Evolutionary conservation across 2,797 vertebrate species (phyloP).

Genomic region (Picus viridis): DNA sequence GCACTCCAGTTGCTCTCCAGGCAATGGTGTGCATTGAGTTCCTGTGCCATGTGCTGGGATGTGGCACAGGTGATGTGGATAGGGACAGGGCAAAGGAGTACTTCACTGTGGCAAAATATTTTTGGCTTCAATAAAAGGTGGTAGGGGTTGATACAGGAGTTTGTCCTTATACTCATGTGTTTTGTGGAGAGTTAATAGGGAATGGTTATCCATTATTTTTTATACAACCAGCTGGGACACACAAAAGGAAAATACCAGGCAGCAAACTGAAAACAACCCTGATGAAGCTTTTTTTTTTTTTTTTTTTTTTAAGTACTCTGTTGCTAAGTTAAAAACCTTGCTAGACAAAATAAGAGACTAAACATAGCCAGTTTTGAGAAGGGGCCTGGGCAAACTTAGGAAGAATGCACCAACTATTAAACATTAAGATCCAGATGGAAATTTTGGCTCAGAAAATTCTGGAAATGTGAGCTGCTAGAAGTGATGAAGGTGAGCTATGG

Average conservation of each 20-base stretch:
- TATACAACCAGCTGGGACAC: background rate
- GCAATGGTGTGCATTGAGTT: accelerated
- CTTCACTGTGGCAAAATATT: background rate
- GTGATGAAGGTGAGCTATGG: background rate
- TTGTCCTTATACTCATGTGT: background rate
- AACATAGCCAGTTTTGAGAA: background rate
- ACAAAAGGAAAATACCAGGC: background rate
- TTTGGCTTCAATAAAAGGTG: background rate
- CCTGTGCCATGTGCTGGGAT: accelerated
- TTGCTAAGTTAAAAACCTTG: background rate
- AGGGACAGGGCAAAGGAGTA: background rate
- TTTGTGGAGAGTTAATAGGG: background rate
- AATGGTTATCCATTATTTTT: background rate
- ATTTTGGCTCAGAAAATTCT: background rate
- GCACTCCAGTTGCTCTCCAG: background rate
- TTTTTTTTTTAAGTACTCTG: background rate
- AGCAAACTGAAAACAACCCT: background rate
- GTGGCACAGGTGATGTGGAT: background rate
- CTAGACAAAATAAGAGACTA: background rate
- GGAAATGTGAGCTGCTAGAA: background rate
- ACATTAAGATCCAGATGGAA: background rate
- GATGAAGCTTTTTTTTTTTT: background rate
- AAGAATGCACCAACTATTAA: background rate
- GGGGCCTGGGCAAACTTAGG: background rate
- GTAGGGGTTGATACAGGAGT: background rate